phyloP scores from a whole-genome alignment of 2,113 vertebrate species.

The Reinhardtius hippoglossoides region DNA sequence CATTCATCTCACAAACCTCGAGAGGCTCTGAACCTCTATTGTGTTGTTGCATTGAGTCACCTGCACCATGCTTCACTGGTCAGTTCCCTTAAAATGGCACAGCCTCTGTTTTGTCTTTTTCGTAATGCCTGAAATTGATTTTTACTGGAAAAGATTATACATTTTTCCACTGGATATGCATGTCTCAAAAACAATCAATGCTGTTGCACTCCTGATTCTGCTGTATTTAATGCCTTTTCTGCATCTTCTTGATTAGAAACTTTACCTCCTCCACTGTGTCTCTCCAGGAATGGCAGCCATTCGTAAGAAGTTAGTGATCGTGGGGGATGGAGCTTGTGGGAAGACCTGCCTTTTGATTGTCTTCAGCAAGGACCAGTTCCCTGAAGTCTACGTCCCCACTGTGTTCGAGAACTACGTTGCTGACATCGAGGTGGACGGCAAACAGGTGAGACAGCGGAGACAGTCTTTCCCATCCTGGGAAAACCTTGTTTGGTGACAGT shows the following conservation, averaged over 20 bases:
- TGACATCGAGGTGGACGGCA: slow-evolving; percentile 97
- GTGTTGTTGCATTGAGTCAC: too few relatives aligned
- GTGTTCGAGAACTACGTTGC: slow-evolving; percentile 99
- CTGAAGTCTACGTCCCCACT: slow-evolving; percentile 97
- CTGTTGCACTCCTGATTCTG: not conserved
- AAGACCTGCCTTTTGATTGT: slow-evolving; percentile 99
- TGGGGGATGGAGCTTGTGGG: slow-evolving; percentile 98
- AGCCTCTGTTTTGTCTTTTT: too few relatives aligned
- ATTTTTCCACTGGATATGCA: not conserved
- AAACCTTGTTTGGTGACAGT: not conserved
- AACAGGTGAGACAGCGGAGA: slow-evolving; percentile 87
- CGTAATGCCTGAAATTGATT: not conserved
- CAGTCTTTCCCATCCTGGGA: not conserved
- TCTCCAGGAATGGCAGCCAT: slow-evolving; percentile 95
- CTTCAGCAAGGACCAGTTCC: slow-evolving; percentile 99
- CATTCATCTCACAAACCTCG: too few relatives aligned
- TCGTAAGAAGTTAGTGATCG: slow-evolving; percentile 99
- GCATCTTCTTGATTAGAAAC: slow-evolving; percentile 3
- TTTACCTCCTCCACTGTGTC: not conserved
- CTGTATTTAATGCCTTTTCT: not conserved
- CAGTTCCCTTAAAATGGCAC: too few relatives aligned
- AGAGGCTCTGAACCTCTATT: too few relatives aligned
- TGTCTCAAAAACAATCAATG: not conserved
- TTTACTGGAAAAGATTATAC: too few relatives aligned
- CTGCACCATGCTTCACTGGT: too few relatives aligned